phyloP scores from a whole-genome alignment of 1,140 invertebrate genomes.

The Agrypnia vestita region DNA sequence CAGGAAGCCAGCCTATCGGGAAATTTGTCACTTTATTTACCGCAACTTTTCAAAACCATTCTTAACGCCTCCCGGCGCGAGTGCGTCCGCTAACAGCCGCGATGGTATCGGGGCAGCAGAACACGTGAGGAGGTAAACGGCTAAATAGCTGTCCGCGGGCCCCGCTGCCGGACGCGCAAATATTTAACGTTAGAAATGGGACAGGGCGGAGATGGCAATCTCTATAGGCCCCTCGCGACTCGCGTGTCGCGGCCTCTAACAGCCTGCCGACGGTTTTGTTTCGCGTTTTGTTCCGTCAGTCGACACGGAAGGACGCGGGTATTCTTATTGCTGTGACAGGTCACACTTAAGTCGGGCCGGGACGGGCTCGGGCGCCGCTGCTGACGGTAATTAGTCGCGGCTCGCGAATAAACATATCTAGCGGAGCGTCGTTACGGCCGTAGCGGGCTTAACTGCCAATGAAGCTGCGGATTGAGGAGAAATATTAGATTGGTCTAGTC shows the following conservation, averaged over 20 bases:
- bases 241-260: constrained; percentile 19
- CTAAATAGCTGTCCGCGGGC: constrained; percentile 30
- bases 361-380: background rate
- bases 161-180: constrained; percentile 1
- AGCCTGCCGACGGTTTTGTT: constrained; percentile 11
- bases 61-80: background rate
- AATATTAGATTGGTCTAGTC: too few relatives aligned
- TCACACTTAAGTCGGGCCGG: background rate
- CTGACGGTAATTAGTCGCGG: background rate
- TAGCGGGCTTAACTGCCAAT: background rate
- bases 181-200: constrained; percentile 20
- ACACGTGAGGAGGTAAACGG: constrained; percentile 13
- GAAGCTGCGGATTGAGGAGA: too few relatives aligned
- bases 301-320: constrained; percentile 31
- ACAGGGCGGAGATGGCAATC: constrained; percentile 29
- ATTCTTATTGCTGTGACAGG: constrained; percentile 12
- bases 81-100: background rate
- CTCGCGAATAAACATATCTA: background rate
- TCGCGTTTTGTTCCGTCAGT: background rate
- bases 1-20: too few relatives aligned
- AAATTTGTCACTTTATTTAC: too few relatives aligned
- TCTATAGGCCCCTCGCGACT: constrained; percentile 11
- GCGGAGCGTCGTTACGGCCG: background rate
- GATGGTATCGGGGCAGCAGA: constrained; percentile 28
- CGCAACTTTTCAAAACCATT: too few relatives aligned